These are phyloP conservation scores for Thunnus thynnus DNA, from an alignment of 2,113 vertebrate genomes.

Conservation along the genomic window DNA sequence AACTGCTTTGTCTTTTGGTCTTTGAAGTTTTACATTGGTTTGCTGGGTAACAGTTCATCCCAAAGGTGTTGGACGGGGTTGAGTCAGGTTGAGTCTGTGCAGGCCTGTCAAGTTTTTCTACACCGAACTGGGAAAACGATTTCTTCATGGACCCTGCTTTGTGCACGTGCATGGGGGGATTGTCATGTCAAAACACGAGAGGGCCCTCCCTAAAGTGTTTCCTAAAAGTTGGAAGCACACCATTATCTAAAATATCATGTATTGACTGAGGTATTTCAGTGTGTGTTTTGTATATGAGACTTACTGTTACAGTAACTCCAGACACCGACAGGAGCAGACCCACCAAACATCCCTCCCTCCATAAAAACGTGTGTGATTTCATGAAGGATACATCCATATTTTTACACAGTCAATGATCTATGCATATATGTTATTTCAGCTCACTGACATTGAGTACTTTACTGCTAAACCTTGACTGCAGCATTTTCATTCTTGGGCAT, in stretches of 20 bases:
- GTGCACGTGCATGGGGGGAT: neutral
- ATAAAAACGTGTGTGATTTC: neutral
- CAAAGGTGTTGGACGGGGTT: conserved; percentile 7
- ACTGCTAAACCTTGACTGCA: neutral
- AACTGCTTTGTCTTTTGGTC: neutral
- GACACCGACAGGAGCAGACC: no score
- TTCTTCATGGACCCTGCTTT: neutral
- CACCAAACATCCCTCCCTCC: no score
- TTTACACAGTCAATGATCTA: no score
- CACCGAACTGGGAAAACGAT: neutral
- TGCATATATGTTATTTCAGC: no score
- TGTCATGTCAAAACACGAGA: neutral
- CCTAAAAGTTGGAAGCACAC: no score
- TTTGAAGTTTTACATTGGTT: neutral
- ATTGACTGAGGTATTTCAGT: no score
- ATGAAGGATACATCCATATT: no score
- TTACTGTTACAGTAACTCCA: no score
- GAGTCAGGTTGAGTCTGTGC: neutral
- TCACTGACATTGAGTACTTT: neutral
- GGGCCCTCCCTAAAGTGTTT: no score
- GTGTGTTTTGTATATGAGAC: no score
- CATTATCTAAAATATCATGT: no score
- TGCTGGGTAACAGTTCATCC: neutral
- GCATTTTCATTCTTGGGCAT: neutral
- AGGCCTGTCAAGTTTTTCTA: neutral